Percentiles rank a stretch among this genome's conserved stretches.
Conservation (phyloP, 2,797 vertebrate species). For the Taenioides sp. region DNA sequence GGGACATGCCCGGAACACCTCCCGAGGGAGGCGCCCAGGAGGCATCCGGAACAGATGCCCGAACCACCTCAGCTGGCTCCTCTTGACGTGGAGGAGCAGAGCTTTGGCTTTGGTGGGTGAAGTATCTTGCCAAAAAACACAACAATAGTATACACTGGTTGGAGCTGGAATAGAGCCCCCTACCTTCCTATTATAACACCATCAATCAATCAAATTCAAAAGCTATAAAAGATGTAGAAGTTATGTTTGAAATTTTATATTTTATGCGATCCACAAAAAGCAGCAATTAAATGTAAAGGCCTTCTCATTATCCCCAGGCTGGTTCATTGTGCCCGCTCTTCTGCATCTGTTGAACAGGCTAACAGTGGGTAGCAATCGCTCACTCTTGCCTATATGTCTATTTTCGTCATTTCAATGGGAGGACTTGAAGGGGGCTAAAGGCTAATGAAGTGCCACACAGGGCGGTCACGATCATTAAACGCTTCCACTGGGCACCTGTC, state of each 20-base stretch:
- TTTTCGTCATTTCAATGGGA: constrained; percentile 48
- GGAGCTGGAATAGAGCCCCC: not conserved
- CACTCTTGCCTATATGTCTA: constrained; percentile 27
- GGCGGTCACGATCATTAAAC: constrained; percentile 45
- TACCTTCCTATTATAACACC: not conserved
- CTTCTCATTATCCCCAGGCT: not conserved
- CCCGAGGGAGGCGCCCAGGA: no score
- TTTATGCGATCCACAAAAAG: not conserved
- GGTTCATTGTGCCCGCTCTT: constrained; percentile 17
- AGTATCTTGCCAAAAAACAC: not conserved
- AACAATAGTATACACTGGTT: not conserved
- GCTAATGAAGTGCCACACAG: constrained; percentile 54
- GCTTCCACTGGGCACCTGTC: constrained; percentile 41
- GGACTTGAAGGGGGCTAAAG: constrained; percentile 44
- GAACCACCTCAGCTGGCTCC: no score
- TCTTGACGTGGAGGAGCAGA: no score
- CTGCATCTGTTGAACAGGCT: constrained; percentile 19
- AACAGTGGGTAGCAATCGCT: constrained; percentile 1
- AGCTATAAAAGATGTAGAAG: not conserved
- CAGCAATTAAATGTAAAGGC: not conserved
- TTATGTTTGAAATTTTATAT: not conserved
- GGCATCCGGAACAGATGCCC: no score
- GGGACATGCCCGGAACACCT: no score
- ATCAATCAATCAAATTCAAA: not conserved
- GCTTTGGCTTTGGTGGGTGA: no score